Evolutionary conservation across 2,113 vertebrate genomes (phyloP).

Genomic region (Oxygymnocypris stewartii): DNA sequence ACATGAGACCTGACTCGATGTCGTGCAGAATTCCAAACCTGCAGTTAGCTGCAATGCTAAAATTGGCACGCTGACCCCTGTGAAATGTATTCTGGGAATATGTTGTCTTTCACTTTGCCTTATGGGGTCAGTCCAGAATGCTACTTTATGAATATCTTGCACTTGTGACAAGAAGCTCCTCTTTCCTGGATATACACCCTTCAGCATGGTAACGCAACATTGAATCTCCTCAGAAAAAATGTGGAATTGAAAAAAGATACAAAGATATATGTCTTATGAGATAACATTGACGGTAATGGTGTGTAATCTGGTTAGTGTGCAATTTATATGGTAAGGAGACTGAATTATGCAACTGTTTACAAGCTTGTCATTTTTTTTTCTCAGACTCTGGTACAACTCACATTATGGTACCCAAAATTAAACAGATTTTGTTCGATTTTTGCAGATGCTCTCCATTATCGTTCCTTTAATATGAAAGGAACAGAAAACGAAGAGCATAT

Average conservation of each 20-base stretch:
- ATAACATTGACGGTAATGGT: background rate
- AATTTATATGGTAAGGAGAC: background rate
- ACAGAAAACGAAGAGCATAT: background rate
- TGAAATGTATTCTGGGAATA: constrained; percentile 80
- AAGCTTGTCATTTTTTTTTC: background rate
- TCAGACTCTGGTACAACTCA: background rate
- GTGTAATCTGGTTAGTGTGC: background rate
- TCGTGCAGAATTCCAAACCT: constrained; percentile 60
- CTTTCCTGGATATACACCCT: constrained; percentile 27
- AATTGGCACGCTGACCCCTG: constrained; percentile 74
- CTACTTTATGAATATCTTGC: constrained; percentile 41
- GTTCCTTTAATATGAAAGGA: background rate
- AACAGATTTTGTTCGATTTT: background rate
- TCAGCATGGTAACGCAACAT: background rate
- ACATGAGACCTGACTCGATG: constrained; percentile 57
- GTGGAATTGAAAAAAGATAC: too few species aligned
- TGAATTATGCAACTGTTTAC: background rate
- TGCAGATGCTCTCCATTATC: background rate
- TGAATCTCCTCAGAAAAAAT: background rate
- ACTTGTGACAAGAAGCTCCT: constrained; percentile 44
- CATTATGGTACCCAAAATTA: background rate
- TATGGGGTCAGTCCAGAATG: constrained; percentile 60
- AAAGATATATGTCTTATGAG: too few species aligned
- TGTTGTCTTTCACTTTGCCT: constrained; percentile 70
- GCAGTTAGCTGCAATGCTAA: constrained; percentile 70